Evolutionary conservation across 2,888 invertebrate species (phyloP), one percentile per base, ranked within the genome.

Genomic region (Drosophila parthenogenetica): DNA sequence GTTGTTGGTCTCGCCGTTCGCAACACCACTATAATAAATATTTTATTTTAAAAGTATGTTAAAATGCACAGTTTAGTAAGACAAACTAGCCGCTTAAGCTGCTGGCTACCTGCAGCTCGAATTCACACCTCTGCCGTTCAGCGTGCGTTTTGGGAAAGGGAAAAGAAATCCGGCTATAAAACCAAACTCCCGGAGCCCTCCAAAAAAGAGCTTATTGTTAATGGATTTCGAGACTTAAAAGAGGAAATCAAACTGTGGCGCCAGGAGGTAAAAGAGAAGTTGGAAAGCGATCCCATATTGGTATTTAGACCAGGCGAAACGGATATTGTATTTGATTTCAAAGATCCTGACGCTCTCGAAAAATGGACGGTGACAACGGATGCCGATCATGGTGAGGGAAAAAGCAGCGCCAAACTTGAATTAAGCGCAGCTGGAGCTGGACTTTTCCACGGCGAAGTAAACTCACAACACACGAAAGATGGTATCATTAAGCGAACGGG

Each of bases 361-460:
- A 93, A 95, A 43, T 98, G 97, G 94, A 92, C 95, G 14, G 94
- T 95, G 0, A 96, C 96, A 0, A 92, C 94, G 58, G 98, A 98
- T 90, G 95, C 94, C 67, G 97, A 98, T 91, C 95, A 97, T 87
- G 94, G 94, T 63, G 95, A 97, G 90, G 98, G 98, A 0, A 94
- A 93, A 87, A 98, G 97, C 90, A 92, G 83, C 35, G 95, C 95
- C 63, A 92, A 92, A 7, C 93, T 98, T 14, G 93, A 94, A 16
- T 92, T 96, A 75, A 96, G 96, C 77, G 92, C 93, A 37, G 93
- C 94, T 2, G 96, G 96, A 0, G 94, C 95, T 65, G 97, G 94
- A 0, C 89, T 95, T 19, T 97, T 97, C 90, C 94, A 95, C 69
- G 97, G 97, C 0, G 92, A 93, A 66, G 91, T 97, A 10, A 94